Base-by-base conservation (phyloP, 2,888 invertebrate species). In the Drosophila glabriapex region DNA sequence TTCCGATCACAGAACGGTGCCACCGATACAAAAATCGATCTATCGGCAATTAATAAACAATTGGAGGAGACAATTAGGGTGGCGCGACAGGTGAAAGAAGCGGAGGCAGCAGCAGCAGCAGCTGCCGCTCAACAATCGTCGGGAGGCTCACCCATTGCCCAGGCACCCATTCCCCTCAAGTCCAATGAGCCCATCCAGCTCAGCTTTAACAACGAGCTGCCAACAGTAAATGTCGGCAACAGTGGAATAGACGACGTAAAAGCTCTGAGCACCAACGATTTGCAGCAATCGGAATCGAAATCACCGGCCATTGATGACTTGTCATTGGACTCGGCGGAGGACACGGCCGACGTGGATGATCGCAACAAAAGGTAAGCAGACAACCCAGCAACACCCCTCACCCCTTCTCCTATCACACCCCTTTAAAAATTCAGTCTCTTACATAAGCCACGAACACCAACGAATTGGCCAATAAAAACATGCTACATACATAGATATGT, bases 281-380 rank as follows among this genome's bases (percentile, higher is more conserved):
- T 93, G 79, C 92, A 95, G 58, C 94, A 95, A 31, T 95, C 96
- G 59, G 95, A 95, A 86, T 95, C 95, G 84, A 95, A 95, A 88
- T 94, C 94, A 61, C 95, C 95, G 72, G 94, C 95, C 87, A 95
- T 96, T 80, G 96, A 95, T 89, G 95, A 96, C 91, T 95, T 97
- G 90, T 94, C 95, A 5, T 94, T 96, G 83, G 96, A 96, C 80
- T 96, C 96, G 88, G 94, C 95, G 66, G 96, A 96, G 84, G 94
- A 94, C 89, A 95, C 95, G 78, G 97, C 94, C 88, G 96, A 95
- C 90, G 96, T 97, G 91, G 96, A 97, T 92, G 96, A 96, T 93
- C 95, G 97, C 91, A 96, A 97, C 93, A 97, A 97, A 93, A 95
- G 97, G 93, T 93, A 82, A 91, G 91, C 62, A 16, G 7, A 3